Conservation (phyloP, 2,797 vertebrate species). For the Brachyalestes nurse region DNA sequence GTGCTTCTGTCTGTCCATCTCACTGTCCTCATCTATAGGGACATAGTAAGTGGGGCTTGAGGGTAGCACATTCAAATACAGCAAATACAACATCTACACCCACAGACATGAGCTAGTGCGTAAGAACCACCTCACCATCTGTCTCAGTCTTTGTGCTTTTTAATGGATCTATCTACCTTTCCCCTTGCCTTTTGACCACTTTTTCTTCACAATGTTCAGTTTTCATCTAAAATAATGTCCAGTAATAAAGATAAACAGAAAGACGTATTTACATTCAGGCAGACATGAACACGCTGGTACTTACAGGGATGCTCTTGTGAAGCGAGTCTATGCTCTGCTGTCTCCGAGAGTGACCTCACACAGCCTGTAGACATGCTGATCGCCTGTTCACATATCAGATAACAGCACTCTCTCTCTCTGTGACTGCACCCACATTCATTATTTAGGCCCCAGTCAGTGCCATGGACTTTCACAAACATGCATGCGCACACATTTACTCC, state of each 20-base stretch:
- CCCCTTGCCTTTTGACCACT: not conserved
- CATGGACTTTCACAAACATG: constrained; percentile 17
- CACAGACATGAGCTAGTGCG: constrained; percentile 6
- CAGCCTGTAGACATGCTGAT: constrained; percentile 80
- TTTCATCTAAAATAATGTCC: not conserved
- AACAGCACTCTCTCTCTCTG: constrained; percentile 43
- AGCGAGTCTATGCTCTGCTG: constrained; percentile 78
- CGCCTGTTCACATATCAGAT: constrained; percentile 60
- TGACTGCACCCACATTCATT: constrained; percentile 51
- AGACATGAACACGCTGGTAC: constrained; percentile 48
- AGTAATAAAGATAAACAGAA: not conserved
- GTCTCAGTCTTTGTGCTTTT: constrained; percentile 36
- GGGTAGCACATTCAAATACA: not conserved
- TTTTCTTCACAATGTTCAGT: not conserved
- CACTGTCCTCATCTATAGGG: constrained; percentile 40
- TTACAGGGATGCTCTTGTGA: constrained; percentile 71
- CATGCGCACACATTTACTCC: not conserved
- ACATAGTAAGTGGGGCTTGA: constrained; percentile 12
- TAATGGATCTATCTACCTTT: not conserved
- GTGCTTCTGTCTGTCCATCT: constrained; percentile 58
- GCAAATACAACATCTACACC: constrained; percentile 16
- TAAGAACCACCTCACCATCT: constrained; percentile 18
- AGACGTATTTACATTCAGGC: not conserved
- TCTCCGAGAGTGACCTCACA: constrained; percentile 77
- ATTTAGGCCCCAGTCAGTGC: constrained; percentile 49